phyloP scores from a whole-genome alignment of 2,113 vertebrate species.

The Clarias magur region DNA sequence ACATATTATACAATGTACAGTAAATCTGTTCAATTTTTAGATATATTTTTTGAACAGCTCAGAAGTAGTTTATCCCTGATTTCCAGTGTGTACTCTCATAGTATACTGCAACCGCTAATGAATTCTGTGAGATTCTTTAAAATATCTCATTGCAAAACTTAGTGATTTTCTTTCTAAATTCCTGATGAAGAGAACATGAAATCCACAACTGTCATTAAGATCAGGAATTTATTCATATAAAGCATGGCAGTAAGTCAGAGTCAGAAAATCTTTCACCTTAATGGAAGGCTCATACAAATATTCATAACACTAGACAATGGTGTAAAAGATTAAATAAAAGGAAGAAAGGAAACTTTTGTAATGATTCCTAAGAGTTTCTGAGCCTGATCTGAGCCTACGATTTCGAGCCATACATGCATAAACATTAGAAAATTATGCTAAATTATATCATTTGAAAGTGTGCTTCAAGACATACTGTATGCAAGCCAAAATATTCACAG shows the following conservation, averaged over 20 bases:
- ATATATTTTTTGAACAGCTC: background rate
- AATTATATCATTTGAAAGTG: too few species aligned
- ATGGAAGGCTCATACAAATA: background rate
- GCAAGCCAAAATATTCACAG: background rate
- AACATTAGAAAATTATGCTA: background rate
- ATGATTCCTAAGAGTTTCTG: background rate
- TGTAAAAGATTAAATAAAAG: background rate
- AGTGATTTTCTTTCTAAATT: background rate
- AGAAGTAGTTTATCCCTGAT: background rate
- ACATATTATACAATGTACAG: background rate
- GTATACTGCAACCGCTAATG: background rate
- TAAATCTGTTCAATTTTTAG: background rate
- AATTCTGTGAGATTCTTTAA: background rate
- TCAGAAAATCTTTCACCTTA: background rate
- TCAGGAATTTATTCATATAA: slow-evolving; percentile 1
- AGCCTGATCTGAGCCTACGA: background rate
- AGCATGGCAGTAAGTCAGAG: background rate
- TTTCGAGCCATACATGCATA: background rate
- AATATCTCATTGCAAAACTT: background rate
- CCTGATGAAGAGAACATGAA: background rate
- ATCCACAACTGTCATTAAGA: background rate
- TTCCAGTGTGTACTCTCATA: background rate
- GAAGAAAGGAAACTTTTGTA: background rate
- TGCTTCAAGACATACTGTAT: background rate
- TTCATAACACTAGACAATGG: background rate